A percentile compares a stretch with the other conserved stretches of the same genome.
phyloP scores from a whole-genome alignment of 2,888 invertebrate species.

The Chaitophorus viminalis region DNA sequence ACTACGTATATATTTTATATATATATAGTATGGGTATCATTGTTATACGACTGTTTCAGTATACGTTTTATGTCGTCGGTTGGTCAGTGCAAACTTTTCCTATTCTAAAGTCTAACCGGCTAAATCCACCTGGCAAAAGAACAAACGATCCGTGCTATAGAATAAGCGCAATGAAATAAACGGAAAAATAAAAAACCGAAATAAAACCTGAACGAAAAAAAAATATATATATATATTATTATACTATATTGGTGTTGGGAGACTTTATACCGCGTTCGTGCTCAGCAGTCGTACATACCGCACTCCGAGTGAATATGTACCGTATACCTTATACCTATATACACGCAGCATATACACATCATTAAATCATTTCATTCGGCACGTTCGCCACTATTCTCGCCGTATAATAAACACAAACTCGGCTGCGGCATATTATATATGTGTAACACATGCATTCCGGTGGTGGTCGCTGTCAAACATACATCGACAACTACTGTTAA shows the following conservation, averaged over 20 bases:
- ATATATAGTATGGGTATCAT: constrained; percentile 1
- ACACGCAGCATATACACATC: too few relatives aligned
- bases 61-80: constrained; percentile 23
- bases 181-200: constrained; percentile 20
- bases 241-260: too few relatives aligned
- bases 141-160: not conserved
- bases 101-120: constrained; percentile 25
- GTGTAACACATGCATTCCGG: too few relatives aligned
- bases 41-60: constrained; percentile 33
- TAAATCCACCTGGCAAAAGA: constrained; percentile 22
- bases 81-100: constrained; percentile 46
- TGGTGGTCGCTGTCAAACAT: too few relatives aligned
- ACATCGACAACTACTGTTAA: too few relatives aligned
- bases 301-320: not conserved
- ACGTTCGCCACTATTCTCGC: too few relatives aligned
- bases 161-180: constrained; percentile 44
- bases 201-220: not conserved
- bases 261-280: constrained; percentile 1
- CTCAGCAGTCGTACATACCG: not conserved
- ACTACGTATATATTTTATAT: too few relatives aligned
- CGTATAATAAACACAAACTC: too few relatives aligned
- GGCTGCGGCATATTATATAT: too few relatives aligned
- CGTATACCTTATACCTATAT: too few relatives aligned
- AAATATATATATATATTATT: too few relatives aligned
- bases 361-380: too few relatives aligned